Base-by-base conservation (phyloP, 2,797 vertebrate species). In the Coccyzus lansbergi region DNA sequence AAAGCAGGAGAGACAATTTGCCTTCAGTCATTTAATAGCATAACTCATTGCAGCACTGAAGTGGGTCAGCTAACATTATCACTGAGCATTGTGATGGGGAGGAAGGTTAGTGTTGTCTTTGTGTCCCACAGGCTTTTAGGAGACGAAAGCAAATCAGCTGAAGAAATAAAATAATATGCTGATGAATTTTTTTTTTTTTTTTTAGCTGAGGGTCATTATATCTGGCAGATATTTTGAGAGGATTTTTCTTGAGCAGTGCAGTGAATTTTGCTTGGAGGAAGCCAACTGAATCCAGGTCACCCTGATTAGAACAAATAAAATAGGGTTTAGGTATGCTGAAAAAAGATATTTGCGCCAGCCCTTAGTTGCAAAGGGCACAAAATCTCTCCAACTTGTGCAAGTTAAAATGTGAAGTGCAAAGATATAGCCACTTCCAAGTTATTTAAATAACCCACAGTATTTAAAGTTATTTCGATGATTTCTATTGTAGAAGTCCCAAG, bases 281-380 rank as follows among this genome's bases (percentile, higher is more conserved):
- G 25, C 65, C 86, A 91, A 72, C n/a, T 90, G 63, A 94, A 94
- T 92, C 69, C 92, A 96, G 94, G 95, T 96, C 94, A 97, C 53
- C 74, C 69, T 86, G 94, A 86, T 91, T 71, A 95, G 79, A 94
- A 92, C 63, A 90, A 89, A 93, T 79, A 82, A 93, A 93, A 93
- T 21, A 83, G n/a, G 16, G 31, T 86, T 88, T 76, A 52, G 19
- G 2, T 83, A 86, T 60, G 38, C 24, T 82, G 52, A 20, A 86
- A 94, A 38, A 83, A 91, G 29, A 81, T 81, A 86, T 76, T 93
- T 93, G 5, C 55, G 55, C 53, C 7, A 8, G 42, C 42, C 59
- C 16, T 63, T 67, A 63, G 33, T 48, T 87, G 33, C 48, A 94
- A 91, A 95, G 24, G 81, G 44, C 59, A 72, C 20, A 75, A 94